A percentile compares a stretch with the other conserved stretches of the same genome.
Evolutionary conservation across 2,113 vertebrate genomes (phyloP).

Genomic region (Irena cyanogastra): DNA sequence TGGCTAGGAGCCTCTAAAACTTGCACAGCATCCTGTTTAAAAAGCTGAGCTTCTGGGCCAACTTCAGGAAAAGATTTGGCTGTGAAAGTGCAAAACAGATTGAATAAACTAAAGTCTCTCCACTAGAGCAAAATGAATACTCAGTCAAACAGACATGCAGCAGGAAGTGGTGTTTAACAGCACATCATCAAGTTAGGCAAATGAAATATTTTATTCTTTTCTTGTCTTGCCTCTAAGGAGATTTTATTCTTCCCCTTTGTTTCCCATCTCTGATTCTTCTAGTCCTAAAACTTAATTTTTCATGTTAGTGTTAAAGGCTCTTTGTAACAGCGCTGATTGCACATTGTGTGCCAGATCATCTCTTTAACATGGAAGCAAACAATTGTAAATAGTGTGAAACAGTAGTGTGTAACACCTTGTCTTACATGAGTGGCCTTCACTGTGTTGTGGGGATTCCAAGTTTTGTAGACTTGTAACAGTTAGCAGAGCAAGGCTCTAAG

Average conservation of each 20-base stretch:
- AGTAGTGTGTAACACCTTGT: background rate
- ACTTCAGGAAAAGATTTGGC: background rate
- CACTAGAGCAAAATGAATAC: background rate
- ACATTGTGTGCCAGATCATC: background rate
- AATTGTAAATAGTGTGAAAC: background rate
- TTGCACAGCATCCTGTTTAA: background rate
- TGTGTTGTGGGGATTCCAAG: background rate
- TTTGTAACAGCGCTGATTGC: background rate
- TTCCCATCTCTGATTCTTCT: background rate
- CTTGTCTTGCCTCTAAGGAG: background rate
- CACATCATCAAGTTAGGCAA: background rate
- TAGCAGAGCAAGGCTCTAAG: background rate
- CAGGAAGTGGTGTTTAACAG: background rate
- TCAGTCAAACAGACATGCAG: background rate
- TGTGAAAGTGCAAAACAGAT: background rate
- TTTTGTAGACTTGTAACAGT: background rate
- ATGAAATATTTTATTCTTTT: background rate
- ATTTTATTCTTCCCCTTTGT: background rate
- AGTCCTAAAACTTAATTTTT: background rate
- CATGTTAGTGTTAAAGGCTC: background rate
- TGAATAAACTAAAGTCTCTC: background rate
- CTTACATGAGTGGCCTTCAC: background rate
- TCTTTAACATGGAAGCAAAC: background rate
- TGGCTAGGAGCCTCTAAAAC: background rate
- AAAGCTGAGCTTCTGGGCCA: background rate